Evolutionary conservation across 2,888 invertebrate genomes (phyloP).

Genomic region (Lycophotia porphyrea): DNA sequence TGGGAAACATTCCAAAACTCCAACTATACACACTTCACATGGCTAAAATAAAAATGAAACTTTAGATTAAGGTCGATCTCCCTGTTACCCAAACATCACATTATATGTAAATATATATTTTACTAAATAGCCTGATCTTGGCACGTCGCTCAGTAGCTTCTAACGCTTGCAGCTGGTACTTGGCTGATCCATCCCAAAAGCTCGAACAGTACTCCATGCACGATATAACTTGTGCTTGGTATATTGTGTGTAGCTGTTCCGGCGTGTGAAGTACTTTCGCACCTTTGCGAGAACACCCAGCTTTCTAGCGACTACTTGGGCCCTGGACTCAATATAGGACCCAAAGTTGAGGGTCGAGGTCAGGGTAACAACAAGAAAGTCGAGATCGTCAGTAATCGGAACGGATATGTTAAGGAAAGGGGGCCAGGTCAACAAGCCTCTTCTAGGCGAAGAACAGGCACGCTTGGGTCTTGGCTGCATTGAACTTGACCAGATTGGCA

Average conservation of each 20-base stretch:
- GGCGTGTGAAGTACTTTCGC: not conserved
- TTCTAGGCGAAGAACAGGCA: not conserved
- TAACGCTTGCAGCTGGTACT: not conserved
- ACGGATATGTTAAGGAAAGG: not conserved
- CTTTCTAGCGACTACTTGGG: not conserved
- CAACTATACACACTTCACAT: constrained; percentile 96
- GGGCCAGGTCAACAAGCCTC: not conserved
- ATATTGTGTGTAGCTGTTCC: not conserved
- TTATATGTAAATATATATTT: not conserved
- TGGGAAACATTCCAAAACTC: constrained; percentile 96
- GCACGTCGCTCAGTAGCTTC: not conserved
- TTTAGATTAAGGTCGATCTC: not conserved
- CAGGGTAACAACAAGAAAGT: not conserved
- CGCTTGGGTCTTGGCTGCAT: not conserved
- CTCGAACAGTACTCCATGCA: not conserved
- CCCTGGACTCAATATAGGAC: not conserved
- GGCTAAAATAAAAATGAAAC: constrained; percentile 90
- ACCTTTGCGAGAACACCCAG: not conserved
- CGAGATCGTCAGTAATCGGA: not conserved
- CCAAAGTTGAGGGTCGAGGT: not conserved
- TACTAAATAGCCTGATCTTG: not conserved
- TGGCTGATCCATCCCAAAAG: not conserved
- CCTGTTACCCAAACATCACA: constrained; percentile 2
- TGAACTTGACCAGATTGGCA: not conserved
- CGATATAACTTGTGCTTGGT: not conserved